Percentiles rank a stretch among this genome's conserved stretches.
phyloP scores from a whole-genome alignment of 2,888 invertebrate genomes.

The Ctenicera cuprea region DNA sequence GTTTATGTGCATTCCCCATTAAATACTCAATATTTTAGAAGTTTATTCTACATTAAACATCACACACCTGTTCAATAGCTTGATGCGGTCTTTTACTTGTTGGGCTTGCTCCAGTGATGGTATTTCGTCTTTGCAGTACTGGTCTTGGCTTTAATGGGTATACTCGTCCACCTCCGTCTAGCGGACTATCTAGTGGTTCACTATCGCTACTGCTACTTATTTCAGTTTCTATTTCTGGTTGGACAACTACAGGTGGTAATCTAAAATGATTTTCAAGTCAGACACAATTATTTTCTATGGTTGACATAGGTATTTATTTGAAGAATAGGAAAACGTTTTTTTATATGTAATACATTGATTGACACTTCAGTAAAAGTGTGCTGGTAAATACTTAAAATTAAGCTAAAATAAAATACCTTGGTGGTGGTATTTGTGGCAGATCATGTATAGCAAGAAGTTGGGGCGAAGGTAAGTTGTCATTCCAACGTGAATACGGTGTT shows the following conservation, averaged over 20 bases:
- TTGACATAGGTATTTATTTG: too few species aligned
- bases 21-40: too few species aligned
- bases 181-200: constrained; percentile 75
- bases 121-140: constrained; percentile 87
- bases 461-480: constrained; percentile 81
- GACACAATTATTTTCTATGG: constrained; percentile 29
- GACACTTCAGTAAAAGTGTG: too few species aligned
- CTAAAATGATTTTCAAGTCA: constrained; percentile 48
- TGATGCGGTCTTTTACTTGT: constrained; percentile 78
- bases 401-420: constrained; percentile 69
- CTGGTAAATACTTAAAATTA: constrained; percentile 10
- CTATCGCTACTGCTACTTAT: constrained; percentile 76
- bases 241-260: constrained; percentile 60
- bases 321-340: too few species aligned
- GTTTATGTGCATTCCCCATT: too few species aligned
- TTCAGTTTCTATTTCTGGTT: constrained; percentile 65
- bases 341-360: too few species aligned
- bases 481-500: constrained; percentile 79
- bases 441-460: constrained; percentile 78
- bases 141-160: constrained; percentile 86
- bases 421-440: constrained; percentile 76
- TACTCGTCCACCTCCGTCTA: constrained; percentile 75
- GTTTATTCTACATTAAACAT: too few species aligned
- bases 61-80: constrained; percentile 81
- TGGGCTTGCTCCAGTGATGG: constrained; percentile 90